phyloP scores from a whole-genome alignment of 2,113 vertebrate species.

The Trachemys scripta region DNA sequence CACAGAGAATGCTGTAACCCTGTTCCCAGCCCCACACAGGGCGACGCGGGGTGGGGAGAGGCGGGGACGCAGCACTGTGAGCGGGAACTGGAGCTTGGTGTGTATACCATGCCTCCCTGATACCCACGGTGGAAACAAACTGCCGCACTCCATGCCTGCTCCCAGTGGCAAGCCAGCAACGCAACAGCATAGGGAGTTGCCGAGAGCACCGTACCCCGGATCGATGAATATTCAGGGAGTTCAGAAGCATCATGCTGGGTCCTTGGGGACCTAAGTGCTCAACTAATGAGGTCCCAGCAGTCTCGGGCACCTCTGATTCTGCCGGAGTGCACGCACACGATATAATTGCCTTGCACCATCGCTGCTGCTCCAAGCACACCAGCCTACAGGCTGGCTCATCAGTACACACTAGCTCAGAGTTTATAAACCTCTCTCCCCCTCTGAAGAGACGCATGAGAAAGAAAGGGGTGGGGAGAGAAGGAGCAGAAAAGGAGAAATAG shows the following conservation, averaged over 20 bases:
- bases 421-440: neutral
- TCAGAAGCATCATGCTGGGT: neutral
- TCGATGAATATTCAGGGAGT: neutral
- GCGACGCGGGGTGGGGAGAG: neutral
- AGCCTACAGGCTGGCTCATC: neutral
- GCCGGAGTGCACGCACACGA: neutral
- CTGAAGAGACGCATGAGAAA: neutral
- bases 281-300: neutral
- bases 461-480: neutral
- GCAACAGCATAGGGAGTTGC: neutral
- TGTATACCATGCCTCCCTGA: neutral
- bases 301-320: neutral
- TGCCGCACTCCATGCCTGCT: neutral
- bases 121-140: neutral
- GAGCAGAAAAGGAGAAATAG: neutral
- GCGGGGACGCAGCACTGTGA: neutral
- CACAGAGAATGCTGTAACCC: neutral
- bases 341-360: neutral
- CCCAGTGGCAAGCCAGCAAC: neutral
- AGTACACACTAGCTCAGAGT: neutral
- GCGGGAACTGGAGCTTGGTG: neutral
- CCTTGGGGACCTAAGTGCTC: neutral
- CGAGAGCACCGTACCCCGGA: neutral
- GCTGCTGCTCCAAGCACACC: neutral
- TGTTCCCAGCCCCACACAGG: neutral